Evolutionary conservation across 2,888 invertebrate genomes (phyloP).

Genomic region (Digitonthophagus gazella): DNA sequence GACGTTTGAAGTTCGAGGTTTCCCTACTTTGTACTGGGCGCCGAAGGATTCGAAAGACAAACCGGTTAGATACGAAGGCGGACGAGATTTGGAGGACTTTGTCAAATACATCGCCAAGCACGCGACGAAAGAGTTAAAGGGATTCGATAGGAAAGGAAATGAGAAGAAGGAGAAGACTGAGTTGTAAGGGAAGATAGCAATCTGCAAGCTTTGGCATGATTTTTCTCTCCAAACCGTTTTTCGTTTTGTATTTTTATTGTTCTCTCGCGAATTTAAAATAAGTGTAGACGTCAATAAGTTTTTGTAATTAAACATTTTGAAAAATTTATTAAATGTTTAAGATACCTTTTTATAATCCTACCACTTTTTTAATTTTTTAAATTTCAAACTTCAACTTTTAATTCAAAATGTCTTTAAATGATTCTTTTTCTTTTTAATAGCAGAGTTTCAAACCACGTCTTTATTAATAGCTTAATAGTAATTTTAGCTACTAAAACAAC

Average conservation of each 20-base stretch:
- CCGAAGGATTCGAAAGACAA: conserved; percentile 77
- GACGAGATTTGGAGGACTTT: conserved; percentile 91
- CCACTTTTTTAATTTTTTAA: too few relatives aligned
- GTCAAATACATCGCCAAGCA: conserved; percentile 92
- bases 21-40: conserved; percentile 96
- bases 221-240: background rate
- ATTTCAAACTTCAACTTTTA: too few relatives aligned
- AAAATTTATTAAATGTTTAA: conserved; percentile 21
- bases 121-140: conserved; percentile 82
- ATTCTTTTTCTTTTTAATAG: too few relatives aligned
- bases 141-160: conserved; percentile 83
- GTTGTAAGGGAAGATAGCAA: conserved; percentile 51
- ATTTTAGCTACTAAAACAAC: too few relatives aligned
- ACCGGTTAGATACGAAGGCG: conserved; percentile 88
- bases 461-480: too few relatives aligned
- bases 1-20: conserved; percentile 88
- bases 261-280: background rate
- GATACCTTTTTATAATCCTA: background rate
- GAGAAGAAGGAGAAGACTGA: conserved; percentile 58
- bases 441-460: too few relatives aligned
- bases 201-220: background rate
- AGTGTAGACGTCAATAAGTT: background rate
- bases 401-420: too few relatives aligned
- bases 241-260: background rate
- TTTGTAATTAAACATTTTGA: conserved; percentile 2